Evolutionary conservation across 1,140 invertebrate genomes (phyloP).

Genomic region (Leptinotarsa texana): DNA sequence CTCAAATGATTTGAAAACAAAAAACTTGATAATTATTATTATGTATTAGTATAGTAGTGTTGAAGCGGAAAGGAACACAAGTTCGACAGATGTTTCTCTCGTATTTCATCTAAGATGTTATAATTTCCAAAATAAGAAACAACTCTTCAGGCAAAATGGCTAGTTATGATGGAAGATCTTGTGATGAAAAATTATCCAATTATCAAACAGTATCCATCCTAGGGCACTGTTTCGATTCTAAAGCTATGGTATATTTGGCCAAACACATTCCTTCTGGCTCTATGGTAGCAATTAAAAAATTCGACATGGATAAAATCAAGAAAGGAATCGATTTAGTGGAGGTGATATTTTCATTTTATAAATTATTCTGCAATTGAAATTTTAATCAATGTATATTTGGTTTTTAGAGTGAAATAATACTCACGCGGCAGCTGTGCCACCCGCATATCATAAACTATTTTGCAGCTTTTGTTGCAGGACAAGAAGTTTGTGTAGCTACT

Average conservation of each 20-base stretch:
- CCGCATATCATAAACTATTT: constrained; percentile 75
- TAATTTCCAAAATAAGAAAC: too few relatives aligned
- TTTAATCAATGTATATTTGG: neutral
- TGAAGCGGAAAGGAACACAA: too few relatives aligned
- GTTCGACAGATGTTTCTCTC: too few relatives aligned
- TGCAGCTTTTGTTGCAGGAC: constrained; percentile 72
- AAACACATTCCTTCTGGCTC: constrained; percentile 68
- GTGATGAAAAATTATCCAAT: constrained; percentile 48
- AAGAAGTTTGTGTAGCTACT: constrained; percentile 77
- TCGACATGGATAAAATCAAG: constrained; percentile 72
- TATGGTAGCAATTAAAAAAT: constrained; percentile 75
- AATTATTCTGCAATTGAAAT: neutral
- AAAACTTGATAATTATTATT: too few relatives aligned
- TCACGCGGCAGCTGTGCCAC: constrained; percentile 77
- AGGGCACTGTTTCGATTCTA: constrained; percentile 70
- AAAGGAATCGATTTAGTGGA: constrained; percentile 70
- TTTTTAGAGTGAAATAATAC: constrained; percentile 72
- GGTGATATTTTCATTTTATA: constrained; percentile 50
- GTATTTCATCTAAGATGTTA: too few relatives aligned
- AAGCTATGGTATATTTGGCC: constrained; percentile 69
- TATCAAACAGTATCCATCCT: constrained; percentile 66
- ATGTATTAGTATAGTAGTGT: too few relatives aligned
- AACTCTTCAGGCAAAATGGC: constrained; percentile 31
- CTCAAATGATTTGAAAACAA: too few relatives aligned
- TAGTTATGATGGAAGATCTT: constrained; percentile 42